phyloP scores from a whole-genome alignment of 2,888 invertebrate genomes.

The Trichogramma evanescens region DNA sequence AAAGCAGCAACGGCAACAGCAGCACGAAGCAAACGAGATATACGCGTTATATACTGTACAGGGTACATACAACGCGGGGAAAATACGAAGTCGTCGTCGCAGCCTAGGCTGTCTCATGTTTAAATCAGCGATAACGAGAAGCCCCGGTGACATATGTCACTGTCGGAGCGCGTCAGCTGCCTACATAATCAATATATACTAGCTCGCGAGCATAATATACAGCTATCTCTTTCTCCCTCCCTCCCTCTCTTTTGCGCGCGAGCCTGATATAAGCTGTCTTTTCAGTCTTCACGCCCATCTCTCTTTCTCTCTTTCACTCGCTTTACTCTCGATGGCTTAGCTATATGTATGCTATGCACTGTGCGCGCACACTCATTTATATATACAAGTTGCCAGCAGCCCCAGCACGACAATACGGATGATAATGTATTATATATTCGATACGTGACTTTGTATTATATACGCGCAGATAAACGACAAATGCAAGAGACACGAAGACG shows the following conservation, averaged over 20 bases:
- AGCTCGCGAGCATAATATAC: slow-evolving; percentile 30
- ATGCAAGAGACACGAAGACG: slow-evolving; percentile 21
- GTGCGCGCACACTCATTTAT: too few relatives aligned
- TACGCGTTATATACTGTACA: not conserved
- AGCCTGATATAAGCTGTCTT: slow-evolving; percentile 24
- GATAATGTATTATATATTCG: slow-evolving; percentile 47
- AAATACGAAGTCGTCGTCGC: slow-evolving; percentile 35
- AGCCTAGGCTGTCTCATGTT: slow-evolving; percentile 44
- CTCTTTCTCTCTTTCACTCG: slow-evolving; percentile 31
- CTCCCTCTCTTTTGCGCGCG: slow-evolving; percentile 22
- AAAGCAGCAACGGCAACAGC: too few relatives aligned
- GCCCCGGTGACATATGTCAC: slow-evolving; percentile 48
- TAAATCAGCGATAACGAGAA: slow-evolving; percentile 49
- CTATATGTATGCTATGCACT: slow-evolving; percentile 24
- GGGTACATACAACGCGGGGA: slow-evolving; percentile 13
- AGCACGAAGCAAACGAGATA: not conserved
- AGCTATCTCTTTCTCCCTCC: slow-evolving; percentile 1
- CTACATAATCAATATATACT: slow-evolving; percentile 46
- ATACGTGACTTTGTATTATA: slow-evolving; percentile 39
- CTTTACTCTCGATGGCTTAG: slow-evolving; percentile 5
- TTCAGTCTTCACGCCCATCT: not conserved
- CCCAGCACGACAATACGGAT: slow-evolving; percentile 27
- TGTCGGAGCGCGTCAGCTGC: slow-evolving; percentile 45
- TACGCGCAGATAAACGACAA: slow-evolving; percentile 26
- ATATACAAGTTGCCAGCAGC: too few relatives aligned